These are phyloP conservation scores for Clunio marinus DNA, from an alignment of 2,888 invertebrate genomes.

Conservation along the genomic window DNA sequence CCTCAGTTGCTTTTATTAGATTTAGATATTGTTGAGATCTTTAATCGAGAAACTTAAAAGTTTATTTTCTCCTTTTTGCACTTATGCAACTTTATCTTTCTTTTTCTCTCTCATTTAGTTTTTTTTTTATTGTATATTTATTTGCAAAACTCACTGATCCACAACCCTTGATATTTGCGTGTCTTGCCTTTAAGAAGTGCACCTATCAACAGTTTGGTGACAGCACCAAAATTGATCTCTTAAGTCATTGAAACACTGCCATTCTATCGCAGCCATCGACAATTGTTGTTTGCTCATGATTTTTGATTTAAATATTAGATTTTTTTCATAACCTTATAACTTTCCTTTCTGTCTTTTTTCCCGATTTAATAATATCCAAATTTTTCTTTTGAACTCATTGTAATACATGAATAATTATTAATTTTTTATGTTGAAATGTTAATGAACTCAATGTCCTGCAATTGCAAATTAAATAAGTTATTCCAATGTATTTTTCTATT, in stretches of 20 bases:
- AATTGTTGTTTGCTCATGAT: constrained; percentile 31
- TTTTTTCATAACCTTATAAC: neutral
- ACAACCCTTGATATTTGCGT: too few species aligned
- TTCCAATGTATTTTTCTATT: neutral
- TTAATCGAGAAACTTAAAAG: too few species aligned
- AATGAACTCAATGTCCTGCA: constrained; percentile 31
- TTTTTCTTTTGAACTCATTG: too few species aligned
- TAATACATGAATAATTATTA: too few species aligned
- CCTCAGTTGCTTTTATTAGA: neutral
- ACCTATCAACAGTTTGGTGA: constrained; percentile 5
- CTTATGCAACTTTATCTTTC: too few species aligned
- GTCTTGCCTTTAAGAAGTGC: neutral
- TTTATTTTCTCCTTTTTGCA: too few species aligned
- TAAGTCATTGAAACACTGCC: constrained; percentile 24
- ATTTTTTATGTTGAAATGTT: constrained; percentile 30
- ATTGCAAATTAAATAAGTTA: constrained; percentile 31
- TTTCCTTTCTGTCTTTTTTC: neutral
- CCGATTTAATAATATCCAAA: too few species aligned
- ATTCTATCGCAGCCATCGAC: constrained; percentile 23
- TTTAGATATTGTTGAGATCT: too few species aligned
- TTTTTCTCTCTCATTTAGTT: neutral
- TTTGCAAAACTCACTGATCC: too few species aligned
- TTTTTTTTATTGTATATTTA: neutral
- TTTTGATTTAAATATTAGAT: constrained; percentile 32
- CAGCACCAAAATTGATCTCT: constrained; percentile 26